Base-by-base conservation (phyloP, 1,140 invertebrate species). In the Hypsibius dujardini region DNA sequence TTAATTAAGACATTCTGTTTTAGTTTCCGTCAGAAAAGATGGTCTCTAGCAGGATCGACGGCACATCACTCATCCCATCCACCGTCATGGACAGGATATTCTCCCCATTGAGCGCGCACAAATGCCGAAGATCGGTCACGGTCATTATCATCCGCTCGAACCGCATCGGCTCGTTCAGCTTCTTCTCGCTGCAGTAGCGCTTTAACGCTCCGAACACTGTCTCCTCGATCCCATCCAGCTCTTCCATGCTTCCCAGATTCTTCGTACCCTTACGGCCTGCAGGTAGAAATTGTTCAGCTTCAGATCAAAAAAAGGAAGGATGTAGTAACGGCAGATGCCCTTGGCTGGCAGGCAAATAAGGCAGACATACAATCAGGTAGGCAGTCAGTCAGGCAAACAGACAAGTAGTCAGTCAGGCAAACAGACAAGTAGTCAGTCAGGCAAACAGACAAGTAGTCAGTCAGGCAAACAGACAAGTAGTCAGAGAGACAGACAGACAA, bases 91-190 rank as follows among this genome's bases (percentile, higher is more conserved):
- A 77, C 45, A 78, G 69, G 12, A 79, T 76, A 12, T 76, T 71
- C 59, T 79, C 78, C 7, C 75, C 77, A 73, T 78, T 76, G 46
- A 76, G 71, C 3, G 77, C 78, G 72, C 75, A 76, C 45, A 79
- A 77, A 15, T 75, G 77, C 2, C 78, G 71, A 46, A 79, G 72
- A 50, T 79, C 78, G 12, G 77, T 78, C 2, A 79, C 78, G 71
- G 78, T 79, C 78, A 79, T 79, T 3, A 79, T 75, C 12, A 79
- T 76, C 72, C 77, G 78, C 0, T 77, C 77, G 77, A 77, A 79
- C 62, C 77, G 77, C 3, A 77, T 75, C 7, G 76, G 76, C 47
- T 78, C 76, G 45, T 75, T 72, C 1, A 76, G 77, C 14, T 77
- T 73, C 47, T 77, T 74, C 60, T 75, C 74, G 0, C 76, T 74